phyloP scores from a whole-genome alignment of 2,113 vertebrate genomes.

The Himantopus leucocephalus region DNA sequence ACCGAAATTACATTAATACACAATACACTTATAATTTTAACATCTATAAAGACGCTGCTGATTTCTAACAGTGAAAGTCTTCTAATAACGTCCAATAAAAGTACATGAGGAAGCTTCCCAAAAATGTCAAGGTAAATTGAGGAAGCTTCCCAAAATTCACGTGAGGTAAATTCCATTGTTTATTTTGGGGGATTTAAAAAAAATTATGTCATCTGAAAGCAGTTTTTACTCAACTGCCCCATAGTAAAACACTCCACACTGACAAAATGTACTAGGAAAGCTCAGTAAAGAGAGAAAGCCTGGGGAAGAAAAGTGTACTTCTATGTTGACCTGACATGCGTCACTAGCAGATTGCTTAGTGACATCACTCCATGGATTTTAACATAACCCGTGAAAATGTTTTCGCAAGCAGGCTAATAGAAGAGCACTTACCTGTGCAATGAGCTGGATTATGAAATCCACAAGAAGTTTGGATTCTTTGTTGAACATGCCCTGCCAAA shows the following conservation, averaged over 20 bases:
- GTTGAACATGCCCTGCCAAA: slow-evolving; percentile 99
- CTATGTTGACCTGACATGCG: not conserved
- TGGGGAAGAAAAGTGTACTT: not conserved
- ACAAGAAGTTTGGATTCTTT: slow-evolving; percentile 98
- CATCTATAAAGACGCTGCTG: not conserved
- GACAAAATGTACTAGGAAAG: not conserved
- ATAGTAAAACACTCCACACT: not conserved
- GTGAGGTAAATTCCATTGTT: not conserved
- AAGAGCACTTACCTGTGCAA: slow-evolving; percentile 87
- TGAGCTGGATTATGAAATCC: slow-evolving; percentile 97
- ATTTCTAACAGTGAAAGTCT: not conserved
- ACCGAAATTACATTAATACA: not conserved
- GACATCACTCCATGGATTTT: not conserved
- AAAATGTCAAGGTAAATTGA: not conserved
- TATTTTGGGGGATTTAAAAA: not conserved
- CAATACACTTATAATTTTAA: not conserved
- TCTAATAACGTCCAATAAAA: not conserved
- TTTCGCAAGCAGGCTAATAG: not conserved
- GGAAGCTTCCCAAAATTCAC: not conserved
- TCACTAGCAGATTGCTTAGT: not conserved
- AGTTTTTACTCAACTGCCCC: not conserved
- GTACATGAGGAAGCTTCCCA: not conserved
- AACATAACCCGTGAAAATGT: not conserved
- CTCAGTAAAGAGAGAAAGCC: not conserved
- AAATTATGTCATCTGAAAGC: not conserved